Conservation (phyloP, 2,888 invertebrate genomes). For the Leuctra nigra region DNA sequence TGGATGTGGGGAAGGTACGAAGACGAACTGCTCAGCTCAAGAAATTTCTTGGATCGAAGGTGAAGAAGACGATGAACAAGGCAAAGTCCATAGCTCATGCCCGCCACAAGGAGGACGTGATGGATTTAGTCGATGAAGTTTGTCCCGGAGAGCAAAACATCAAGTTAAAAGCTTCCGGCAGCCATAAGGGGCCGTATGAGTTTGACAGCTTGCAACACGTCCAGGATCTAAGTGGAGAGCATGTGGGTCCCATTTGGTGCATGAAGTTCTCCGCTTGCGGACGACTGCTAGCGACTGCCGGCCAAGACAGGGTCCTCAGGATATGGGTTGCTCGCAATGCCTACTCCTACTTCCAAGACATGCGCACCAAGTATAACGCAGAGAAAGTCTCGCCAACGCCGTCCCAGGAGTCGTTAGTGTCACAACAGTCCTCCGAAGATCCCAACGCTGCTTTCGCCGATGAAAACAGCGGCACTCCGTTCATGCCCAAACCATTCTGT, state of each 20-base stretch:
- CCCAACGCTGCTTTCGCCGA: conserved; percentile 49
- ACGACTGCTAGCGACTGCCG: conserved; percentile 90
- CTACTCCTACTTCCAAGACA: conserved; percentile 86
- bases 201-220: conserved; percentile 88
- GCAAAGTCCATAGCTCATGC: conserved; percentile 85
- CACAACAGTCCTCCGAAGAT: conserved; percentile 62
- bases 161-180: conserved; percentile 89
- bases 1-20: conserved; percentile 44
- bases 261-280: conserved; percentile 98
- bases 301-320: conserved; percentile 88
- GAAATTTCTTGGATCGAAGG: conserved; percentile 79
- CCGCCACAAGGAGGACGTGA: conserved; percentile 79
- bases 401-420: conserved; percentile 84
- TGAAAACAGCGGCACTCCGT: conserved; percentile 56
- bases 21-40: conserved; percentile 52
- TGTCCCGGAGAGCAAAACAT: conserved; percentile 67
- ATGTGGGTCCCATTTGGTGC: conserved; percentile 95
- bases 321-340: conserved; percentile 94
- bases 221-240: conserved; percentile 71
- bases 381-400: conserved; percentile 90
- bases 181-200: conserved; percentile 95
- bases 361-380: conserved; percentile 91
- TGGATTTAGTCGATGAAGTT: conserved; percentile 71
- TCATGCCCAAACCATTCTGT: conserved; percentile 87
- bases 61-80: conserved; percentile 85